Conservation (phyloP, 1,140 invertebrate genomes). For the Acromyrmex echinatior region DNA sequence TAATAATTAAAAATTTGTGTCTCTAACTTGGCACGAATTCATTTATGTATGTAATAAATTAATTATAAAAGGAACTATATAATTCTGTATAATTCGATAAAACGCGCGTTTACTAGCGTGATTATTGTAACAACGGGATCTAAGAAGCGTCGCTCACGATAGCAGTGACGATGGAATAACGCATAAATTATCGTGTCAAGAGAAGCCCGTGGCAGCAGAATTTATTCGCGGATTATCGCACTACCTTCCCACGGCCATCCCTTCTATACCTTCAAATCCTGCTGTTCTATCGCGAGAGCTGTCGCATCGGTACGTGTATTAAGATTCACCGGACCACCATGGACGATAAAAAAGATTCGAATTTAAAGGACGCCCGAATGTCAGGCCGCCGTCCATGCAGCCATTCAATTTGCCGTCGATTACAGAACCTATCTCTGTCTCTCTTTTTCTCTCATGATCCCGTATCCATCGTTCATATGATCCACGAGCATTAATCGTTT, state of each 20-base stretch:
- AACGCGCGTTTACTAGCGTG: neutral
- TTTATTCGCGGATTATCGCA: constrained; percentile 77
- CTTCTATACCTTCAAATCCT: constrained; percentile 22
- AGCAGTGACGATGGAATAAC: constrained; percentile 31
- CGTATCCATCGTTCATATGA: constrained; percentile 49
- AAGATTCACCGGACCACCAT: constrained; percentile 65
- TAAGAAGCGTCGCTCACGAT: constrained; percentile 24
- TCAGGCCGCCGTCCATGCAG: neutral
- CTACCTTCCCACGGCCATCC: constrained; percentile 24
- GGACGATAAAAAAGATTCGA: constrained; percentile 51
- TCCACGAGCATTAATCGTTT: constrained; percentile 52
- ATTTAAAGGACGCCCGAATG: constrained; percentile 68
- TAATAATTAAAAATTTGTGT: neutral
- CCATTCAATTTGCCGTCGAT: constrained; percentile 68
- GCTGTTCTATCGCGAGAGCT: constrained; percentile 42
- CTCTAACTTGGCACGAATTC: neutral
- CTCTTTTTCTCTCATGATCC: constrained; percentile 26
- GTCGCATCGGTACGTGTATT: constrained; percentile 62
- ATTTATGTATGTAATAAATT: neutral
- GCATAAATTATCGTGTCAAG: constrained; percentile 72
- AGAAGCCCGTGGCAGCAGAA: constrained; percentile 62
- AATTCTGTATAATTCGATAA: neutral
- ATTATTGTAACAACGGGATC: constrained; percentile 33
- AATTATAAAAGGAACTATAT: neutral
- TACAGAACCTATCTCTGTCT: constrained; percentile 21